phyloP scores from a whole-genome alignment of 1,140 invertebrate species.

The Saxidomus purpurata region DNA sequence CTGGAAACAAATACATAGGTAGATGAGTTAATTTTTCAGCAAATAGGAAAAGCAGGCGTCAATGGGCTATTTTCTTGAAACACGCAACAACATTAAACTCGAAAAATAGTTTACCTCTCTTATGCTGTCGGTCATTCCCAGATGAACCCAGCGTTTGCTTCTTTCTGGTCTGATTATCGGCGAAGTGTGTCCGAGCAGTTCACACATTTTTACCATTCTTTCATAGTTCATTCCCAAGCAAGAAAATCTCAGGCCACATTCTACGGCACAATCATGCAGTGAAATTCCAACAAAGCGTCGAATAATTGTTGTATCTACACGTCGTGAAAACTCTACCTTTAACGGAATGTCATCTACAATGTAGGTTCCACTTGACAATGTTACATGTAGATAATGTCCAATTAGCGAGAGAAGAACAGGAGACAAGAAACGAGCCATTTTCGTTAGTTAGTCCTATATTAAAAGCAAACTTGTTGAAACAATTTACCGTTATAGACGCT shows the following conservation, averaged over 20 bases:
- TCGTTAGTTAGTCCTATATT: too few species aligned
- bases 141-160: not conserved
- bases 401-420: not conserved
- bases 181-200: not conserved
- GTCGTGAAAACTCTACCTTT: not conserved
- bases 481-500: too few species aligned
- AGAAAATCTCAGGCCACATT: not conserved
- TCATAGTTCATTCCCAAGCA: not conserved
- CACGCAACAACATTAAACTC: too few species aligned
- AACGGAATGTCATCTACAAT: not conserved
- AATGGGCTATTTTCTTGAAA: too few species aligned
- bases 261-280: not conserved
- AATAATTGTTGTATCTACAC: not conserved
- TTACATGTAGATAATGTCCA: not conserved
- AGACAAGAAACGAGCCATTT: too few species aligned
- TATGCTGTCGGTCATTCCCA: not conserved
- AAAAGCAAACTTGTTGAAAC: too few species aligned
- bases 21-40: too few species aligned
- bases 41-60: too few species aligned
- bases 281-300: not conserved
- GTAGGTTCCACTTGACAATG: not conserved
- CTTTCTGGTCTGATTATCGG: not conserved
- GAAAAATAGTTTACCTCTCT: not conserved
- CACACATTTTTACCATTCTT: not conserved
- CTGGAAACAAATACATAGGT: not conserved